These are phyloP conservation scores for Cerastis leucographa DNA, from an alignment of 2,888 invertebrate species.

Conservation along the genomic window DNA sequence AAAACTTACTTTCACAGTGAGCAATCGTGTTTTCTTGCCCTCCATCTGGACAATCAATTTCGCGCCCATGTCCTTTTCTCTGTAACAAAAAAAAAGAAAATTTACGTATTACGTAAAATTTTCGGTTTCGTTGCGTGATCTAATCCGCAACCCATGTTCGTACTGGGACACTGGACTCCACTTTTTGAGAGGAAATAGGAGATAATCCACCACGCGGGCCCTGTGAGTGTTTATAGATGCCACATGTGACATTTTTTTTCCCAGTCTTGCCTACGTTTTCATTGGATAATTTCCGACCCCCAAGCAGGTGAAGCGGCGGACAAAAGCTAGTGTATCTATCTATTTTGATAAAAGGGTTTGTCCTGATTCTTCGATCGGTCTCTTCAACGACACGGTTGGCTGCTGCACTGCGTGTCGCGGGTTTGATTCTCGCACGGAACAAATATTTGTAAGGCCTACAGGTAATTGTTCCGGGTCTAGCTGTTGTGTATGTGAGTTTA, in stretches of 20 bases:
- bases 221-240: neutral
- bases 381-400: too few species aligned
- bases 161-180: neutral
- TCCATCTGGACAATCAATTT: constrained; percentile 96
- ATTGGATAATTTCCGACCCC: neutral
- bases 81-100: constrained; percentile 86
- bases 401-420: too few species aligned
- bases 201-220: neutral
- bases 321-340: neutral
- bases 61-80: constrained; percentile 96
- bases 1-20: constrained; percentile 93
- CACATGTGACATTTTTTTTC: neutral
- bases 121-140: neutral
- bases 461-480: too few species aligned
- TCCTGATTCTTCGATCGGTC: too few species aligned
- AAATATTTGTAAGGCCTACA: too few species aligned
- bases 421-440: too few species aligned
- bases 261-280: neutral
- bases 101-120: neutral
- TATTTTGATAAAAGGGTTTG: neutral
- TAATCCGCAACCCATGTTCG: neutral
- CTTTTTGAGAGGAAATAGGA: neutral
- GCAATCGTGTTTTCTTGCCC: constrained; percentile 94
- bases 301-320: neutral
- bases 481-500: too few species aligned